A percentile compares a stretch with the other conserved stretches of the same genome.
Evolutionary conservation across 2,113 vertebrate genomes (phyloP).

Genomic region (Etheostoma spectabile): DNA sequence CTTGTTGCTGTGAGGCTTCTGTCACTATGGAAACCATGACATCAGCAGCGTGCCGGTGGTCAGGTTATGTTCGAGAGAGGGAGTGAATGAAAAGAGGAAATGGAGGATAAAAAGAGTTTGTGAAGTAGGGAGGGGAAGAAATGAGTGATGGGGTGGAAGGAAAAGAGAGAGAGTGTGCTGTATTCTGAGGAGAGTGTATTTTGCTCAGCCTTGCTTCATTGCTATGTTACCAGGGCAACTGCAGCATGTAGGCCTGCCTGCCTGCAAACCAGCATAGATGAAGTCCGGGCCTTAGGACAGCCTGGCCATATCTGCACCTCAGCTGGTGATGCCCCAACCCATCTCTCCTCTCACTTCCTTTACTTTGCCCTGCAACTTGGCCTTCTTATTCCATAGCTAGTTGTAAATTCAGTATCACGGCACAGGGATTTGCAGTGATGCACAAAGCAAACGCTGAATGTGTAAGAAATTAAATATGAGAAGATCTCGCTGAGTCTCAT

Average conservation of each 20-base stretch:
- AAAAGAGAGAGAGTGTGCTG: slow-evolving; percentile 32
- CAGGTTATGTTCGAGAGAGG: slow-evolving; percentile 71
- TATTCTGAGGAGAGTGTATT: slow-evolving; percentile 29
- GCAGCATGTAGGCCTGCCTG: slow-evolving; percentile 54
- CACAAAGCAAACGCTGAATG: slow-evolving; percentile 17
- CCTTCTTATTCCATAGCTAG: slow-evolving; percentile 29
- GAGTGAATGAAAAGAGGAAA: slow-evolving; percentile 73
- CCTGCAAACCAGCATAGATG: slow-evolving; percentile 48
- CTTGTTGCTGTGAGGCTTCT: slow-evolving; percentile 71
- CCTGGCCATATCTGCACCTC: slow-evolving; percentile 46
- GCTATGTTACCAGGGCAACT: slow-evolving; percentile 78
- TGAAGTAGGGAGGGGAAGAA: slow-evolving; percentile 42
- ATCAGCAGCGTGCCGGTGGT: slow-evolving; percentile 79
- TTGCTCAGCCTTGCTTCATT: slow-evolving; percentile 47
- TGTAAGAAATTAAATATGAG: slow-evolving; percentile 56
- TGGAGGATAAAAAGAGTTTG: slow-evolving; percentile 60
- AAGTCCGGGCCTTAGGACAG: slow-evolving; percentile 57
- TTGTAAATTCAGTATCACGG: slow-evolving; percentile 32
- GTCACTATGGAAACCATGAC: slow-evolving; percentile 86
- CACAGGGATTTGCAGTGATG: slow-evolving; percentile 25
- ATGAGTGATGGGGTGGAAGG: slow-evolving; percentile 50
- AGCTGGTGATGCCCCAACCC: slow-evolving; percentile 24
- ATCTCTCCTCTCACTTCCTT: not conserved
- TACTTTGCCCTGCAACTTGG: not conserved
- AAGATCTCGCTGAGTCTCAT: slow-evolving; percentile 27